Evolutionary conservation across 2,888 invertebrate genomes (phyloP), one percentile per base, ranked within the genome.

Genomic region (Eristalis intricaria): DNA sequence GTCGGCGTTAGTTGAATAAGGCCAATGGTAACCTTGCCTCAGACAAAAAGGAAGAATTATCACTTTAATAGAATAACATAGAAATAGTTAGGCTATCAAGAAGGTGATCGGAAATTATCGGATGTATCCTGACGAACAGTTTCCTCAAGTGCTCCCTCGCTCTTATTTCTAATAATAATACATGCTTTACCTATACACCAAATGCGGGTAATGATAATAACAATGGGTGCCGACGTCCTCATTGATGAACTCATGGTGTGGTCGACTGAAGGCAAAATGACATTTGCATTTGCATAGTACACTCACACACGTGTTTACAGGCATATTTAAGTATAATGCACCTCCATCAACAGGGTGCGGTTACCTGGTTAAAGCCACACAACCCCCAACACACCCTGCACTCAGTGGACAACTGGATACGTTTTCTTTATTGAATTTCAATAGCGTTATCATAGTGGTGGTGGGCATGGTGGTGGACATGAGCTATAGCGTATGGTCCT

Each of bases 401-500:
- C 66, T 35, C 64, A 56, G 40, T 82, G 77, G 77, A 77, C 73
- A 77, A 43, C 76, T 76, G 26, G 76, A 73, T 85, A 50, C 19
- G 19, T 84, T 61, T 76, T 64, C 65, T 71, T 73, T 77, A 81
- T 84, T 81, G 73, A 82, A 81, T 77, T 77, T 73, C 74, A 82
- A 69, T 8, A 13, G 29, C 60, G 19, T 19, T 22, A 61, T 11
- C 26, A 60, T 19, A 22, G 43, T 22, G 19, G 43, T 22, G 19
- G 50, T 56, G 63, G 13, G 8, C 32, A 32, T 32, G 32, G 32
- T 32, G 32, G 32, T n/a, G 32, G 29, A 2, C n/a, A 15, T 15
- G 11, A 35, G 61, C 35, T n/a, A 63, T n/a, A n/a, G n/a, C 43
- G 13, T 64, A 69, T 61, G 75, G 70, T 74, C 13, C 38, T 38